Conservation (phyloP, 2,797 vertebrate species). For the Telmatherina bonti region DNA sequence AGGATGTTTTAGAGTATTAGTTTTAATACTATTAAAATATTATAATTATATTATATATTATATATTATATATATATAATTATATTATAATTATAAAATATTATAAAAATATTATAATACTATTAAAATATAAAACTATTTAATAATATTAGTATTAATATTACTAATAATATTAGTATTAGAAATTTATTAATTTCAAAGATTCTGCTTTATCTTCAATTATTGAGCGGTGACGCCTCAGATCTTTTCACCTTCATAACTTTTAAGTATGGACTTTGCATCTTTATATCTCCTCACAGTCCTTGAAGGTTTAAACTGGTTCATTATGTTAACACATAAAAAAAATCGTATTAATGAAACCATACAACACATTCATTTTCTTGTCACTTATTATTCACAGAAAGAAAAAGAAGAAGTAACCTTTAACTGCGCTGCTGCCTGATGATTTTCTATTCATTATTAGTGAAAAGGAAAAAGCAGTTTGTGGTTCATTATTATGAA, state of each 20-base stretch:
- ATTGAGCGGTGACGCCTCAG: slow-evolving; percentile 39
- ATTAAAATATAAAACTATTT: no score
- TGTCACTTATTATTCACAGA: slow-evolving; percentile 38
- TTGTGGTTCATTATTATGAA: background rate
- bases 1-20: slow-evolving; percentile 51
- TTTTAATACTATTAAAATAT: no score
- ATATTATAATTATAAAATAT: no score
- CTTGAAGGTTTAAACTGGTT: background rate
- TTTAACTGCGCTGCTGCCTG: background rate
- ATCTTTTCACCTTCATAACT: slow-evolving; percentile 49
- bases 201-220: slow-evolving; percentile 57
- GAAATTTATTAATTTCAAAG: slow-evolving; percentile 47
- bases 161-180: no score
- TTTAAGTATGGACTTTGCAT: slow-evolving; percentile 15
- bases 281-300: background rate
- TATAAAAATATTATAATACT: no score
- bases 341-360: slow-evolving; percentile 41
- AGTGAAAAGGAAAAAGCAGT: background rate
- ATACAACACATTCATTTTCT: slow-evolving; percentile 43
- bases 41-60: no score
- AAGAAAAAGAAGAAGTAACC: background rate
- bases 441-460: background rate
- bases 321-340: background rate
- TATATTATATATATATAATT: no score
- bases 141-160: no score